Percentiles rank a stretch among this genome's conserved stretches.
Evolutionary conservation across 2,888 invertebrate genomes (phyloP).

Genomic region (Caenorhabditis afra): DNA sequence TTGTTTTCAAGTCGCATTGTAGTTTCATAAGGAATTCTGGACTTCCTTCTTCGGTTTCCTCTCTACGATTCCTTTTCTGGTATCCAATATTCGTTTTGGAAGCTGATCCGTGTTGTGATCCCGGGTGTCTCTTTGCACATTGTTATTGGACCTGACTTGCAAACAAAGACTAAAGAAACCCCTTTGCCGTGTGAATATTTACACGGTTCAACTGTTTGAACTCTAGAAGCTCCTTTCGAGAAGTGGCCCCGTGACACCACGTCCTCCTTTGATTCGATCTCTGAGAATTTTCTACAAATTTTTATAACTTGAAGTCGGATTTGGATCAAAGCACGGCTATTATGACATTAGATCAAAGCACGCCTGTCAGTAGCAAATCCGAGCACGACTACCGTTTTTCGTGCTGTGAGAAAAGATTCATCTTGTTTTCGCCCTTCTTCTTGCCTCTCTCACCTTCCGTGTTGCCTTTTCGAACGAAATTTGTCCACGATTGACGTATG

Average conservation of each 20-base stretch:
- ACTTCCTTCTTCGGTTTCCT: constrained; percentile 6
- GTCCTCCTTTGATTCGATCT: too few relatives aligned
- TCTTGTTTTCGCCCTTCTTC: constrained; percentile 18
- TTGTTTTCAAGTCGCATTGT: constrained; percentile 25
- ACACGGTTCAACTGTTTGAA: too few relatives aligned
- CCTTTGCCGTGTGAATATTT: too few relatives aligned
- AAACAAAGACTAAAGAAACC: neutral
- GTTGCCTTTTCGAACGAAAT: constrained; percentile 25
- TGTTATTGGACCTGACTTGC: constrained; percentile 12
- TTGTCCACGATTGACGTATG: constrained; percentile 55
- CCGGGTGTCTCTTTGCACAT: constrained; percentile 11
- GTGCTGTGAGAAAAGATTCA: constrained; percentile 8
- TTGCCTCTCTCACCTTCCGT: constrained; percentile 22
- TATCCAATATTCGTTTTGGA: constrained; percentile 13
- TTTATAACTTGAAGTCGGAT: too few relatives aligned
- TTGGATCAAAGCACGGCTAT: too few relatives aligned
- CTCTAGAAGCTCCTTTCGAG: too few relatives aligned
- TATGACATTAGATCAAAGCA: neutral
- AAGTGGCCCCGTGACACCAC: too few relatives aligned
- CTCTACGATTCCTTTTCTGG: neutral
- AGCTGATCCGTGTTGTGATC: constrained; percentile 30
- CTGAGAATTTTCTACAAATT: too few relatives aligned
- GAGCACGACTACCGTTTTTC: constrained; percentile 7
- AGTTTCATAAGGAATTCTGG: constrained; percentile 4
- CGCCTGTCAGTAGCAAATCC: neutral